A percentile compares a stretch with the other conserved stretches of the same genome.
Conservation (phyloP, 2,888 invertebrate species). For the Lissocephala sabroskyi region DNA sequence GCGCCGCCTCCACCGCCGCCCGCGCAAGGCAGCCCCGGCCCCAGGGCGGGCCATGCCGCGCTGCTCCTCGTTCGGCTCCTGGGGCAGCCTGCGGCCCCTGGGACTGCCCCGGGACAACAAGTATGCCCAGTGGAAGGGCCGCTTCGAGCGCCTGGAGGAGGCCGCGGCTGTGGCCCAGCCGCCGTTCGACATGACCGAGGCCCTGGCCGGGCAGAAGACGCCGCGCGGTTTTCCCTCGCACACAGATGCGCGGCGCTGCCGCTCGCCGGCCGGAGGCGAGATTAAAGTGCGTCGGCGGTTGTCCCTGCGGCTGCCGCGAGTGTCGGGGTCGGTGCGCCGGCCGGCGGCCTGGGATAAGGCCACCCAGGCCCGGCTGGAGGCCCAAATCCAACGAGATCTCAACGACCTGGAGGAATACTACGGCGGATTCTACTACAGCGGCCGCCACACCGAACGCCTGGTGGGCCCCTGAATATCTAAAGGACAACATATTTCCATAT, state of each 20-base stretch:
- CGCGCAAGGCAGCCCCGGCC: not conserved
- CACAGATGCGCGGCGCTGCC: conserved; percentile 39
- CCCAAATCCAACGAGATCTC: conserved; percentile 43
- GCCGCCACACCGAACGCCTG: conserved; percentile 30
- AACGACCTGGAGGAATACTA: conserved; percentile 52
- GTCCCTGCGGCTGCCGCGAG: conserved; percentile 35
- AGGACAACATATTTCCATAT: no score
- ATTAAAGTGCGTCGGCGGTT: conserved; percentile 29
- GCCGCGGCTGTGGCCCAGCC: not conserved
- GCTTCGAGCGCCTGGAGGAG: conserved; percentile 42
- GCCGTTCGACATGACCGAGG: conserved; percentile 38
- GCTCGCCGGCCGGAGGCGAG: conserved; percentile 9
- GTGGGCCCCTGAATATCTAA: conserved; percentile 41
- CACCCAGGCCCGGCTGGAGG: conserved; percentile 29
- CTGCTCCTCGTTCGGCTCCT: conserved; percentile 44
- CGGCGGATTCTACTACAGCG: conserved; percentile 45
- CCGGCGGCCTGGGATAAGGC: conserved; percentile 29
- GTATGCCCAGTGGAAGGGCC: conserved; percentile 50
- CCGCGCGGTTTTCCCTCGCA: conserved; percentile 58
- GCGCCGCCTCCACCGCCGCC: not conserved
- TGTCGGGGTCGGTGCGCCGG: conserved; percentile 17
- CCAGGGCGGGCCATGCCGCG: conserved; percentile 49
- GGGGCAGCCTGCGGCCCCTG: conserved; percentile 21
- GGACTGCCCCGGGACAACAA: conserved; percentile 11
- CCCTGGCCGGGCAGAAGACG: conserved; percentile 53